phyloP scores from a whole-genome alignment of 2,888 invertebrate species.

The Dolichopus griseipennis region DNA sequence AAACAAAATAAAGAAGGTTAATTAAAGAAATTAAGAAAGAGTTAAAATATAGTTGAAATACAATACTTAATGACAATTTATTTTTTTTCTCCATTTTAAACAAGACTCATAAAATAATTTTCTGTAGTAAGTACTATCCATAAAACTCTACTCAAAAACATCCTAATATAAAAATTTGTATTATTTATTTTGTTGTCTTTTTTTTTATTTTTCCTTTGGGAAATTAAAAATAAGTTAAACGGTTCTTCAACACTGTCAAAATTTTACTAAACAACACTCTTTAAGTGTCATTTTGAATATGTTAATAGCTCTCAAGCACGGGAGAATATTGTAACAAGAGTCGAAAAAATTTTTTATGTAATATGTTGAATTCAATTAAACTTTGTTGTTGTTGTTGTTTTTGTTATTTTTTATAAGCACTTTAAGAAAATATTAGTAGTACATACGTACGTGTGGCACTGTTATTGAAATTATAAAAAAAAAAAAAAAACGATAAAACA shows the following conservation, averaged over 20 bases:
- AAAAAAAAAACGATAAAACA: neutral
- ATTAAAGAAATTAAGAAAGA: too few species aligned
- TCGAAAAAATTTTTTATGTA: neutral
- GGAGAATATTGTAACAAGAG: neutral
- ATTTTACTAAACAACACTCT: conserved; percentile 1
- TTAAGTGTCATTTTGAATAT: conserved; percentile 1
- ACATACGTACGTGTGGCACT: neutral
- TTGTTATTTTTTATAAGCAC: neutral
- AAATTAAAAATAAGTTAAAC: neutral
- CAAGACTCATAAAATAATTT: too few species aligned
- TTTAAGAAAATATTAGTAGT: neutral
- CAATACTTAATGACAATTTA: too few species aligned
- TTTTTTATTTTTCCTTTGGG: neutral
- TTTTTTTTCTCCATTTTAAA: too few species aligned
- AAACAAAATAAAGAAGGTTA: too few species aligned
- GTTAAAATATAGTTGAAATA: too few species aligned
- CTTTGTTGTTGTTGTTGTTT: neutral
- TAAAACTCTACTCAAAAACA: too few species aligned
- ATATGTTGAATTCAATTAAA: neutral
- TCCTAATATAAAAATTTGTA: too few species aligned
- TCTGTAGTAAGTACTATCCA: too few species aligned
- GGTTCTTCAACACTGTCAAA: neutral
- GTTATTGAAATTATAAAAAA: neutral
- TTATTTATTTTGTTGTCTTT: neutral
- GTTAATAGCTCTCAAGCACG: conserved; percentile 4